Evolutionary conservation across 2,797 vertebrate species (phyloP).

Genomic region (Toxotes lorentzi): DNA sequence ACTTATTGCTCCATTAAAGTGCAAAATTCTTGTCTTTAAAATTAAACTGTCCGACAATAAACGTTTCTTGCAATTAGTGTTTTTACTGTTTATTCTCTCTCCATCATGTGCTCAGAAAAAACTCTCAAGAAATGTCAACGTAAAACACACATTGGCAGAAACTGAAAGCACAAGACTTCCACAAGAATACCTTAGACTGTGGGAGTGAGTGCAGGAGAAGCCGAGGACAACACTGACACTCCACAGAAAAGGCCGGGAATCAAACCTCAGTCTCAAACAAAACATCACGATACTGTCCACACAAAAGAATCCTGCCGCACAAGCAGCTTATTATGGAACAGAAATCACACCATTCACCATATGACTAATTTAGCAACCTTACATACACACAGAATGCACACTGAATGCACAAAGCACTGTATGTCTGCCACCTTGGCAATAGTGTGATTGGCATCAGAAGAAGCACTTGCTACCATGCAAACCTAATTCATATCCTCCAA

Average conservation of each 20-base stretch:
- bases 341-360: constrained; percentile 7
- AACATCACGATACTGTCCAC: background rate
- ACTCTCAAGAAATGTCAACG: background rate
- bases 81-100: background rate
- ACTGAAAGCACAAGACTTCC: too few species aligned
- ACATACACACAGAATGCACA: background rate
- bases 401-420: background rate
- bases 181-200: too few species aligned
- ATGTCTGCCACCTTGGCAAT: background rate
- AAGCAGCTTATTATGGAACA: background rate
- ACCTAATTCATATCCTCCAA: constrained; percentile 20
- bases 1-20: too few species aligned
- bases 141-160: too few species aligned
- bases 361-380: background rate
- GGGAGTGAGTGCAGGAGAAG: background rate
- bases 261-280: background rate
- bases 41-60: background rate
- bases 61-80: background rate
- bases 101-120: background rate
- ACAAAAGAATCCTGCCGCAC: background rate
- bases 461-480: constrained; percentile 15
- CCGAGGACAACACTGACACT: background rate
- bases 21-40: background rate
- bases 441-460: background rate
- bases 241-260: background rate